Conservation (phyloP, 2,113 vertebrate species). For the Centropus bengalensis region DNA sequence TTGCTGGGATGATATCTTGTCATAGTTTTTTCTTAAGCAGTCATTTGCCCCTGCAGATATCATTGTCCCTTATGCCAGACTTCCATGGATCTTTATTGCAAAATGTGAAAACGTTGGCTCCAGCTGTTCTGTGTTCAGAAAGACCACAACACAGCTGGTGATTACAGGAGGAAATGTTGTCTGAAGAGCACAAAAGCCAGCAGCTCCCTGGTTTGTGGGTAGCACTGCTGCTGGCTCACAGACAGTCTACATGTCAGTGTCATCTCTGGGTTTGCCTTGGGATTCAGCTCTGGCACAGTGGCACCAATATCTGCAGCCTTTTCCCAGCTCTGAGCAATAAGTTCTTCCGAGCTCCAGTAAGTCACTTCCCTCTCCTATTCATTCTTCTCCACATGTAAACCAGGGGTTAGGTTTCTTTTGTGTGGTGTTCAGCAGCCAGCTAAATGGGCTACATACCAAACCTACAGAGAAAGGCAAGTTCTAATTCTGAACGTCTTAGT, state of each 20-base stretch:
- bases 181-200: neutral
- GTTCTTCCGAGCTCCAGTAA: neutral
- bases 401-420: neutral
- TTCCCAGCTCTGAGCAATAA: fast-evolving
- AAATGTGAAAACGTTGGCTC: neutral
- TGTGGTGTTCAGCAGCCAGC: neutral
- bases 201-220: neutral
- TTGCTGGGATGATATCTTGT: neutral
- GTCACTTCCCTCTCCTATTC: neutral
- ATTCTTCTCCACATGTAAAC: neutral
- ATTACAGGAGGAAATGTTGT: neutral
- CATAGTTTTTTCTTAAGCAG: neutral
- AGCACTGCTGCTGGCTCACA: neutral
- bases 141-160: neutral
- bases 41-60: neutral
- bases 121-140: neutral
- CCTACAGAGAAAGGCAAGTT: neutral
- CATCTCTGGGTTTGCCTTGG: neutral
- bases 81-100: neutral
- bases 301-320: fast-evolving
- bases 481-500: neutral
- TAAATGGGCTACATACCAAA: neutral
- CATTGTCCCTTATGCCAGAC: neutral
- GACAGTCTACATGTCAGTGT: fast-evolving
- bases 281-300: neutral